These are phyloP conservation scores for Uromys caudimaculatus DNA, from an alignment of 2,797 vertebrate genomes.

Conservation along the genomic window DNA sequence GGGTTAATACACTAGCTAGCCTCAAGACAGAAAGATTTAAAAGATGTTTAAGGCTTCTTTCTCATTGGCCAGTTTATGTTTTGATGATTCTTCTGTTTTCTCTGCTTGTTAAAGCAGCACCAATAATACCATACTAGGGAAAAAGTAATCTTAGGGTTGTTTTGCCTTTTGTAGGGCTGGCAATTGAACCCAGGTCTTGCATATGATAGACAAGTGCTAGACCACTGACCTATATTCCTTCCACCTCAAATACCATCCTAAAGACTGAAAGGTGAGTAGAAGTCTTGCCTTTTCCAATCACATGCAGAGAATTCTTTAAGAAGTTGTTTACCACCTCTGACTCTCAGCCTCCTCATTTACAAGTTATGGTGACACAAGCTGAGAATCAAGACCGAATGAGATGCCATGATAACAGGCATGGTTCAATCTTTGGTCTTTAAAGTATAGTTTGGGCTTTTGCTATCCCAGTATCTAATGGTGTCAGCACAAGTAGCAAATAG, in stretches of 20 bases:
- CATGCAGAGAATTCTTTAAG: not conserved
- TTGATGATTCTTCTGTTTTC: not conserved
- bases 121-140: not conserved
- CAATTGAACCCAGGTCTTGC: not conserved
- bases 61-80: not conserved
- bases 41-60: not conserved
- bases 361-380: not conserved
- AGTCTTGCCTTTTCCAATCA: not conserved
- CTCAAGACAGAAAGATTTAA: not conserved
- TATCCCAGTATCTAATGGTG: not conserved
- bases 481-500: not conserved
- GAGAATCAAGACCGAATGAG: not conserved
- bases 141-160: not conserved
- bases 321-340: not conserved
- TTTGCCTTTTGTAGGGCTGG: not conserved
- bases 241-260: not conserved
- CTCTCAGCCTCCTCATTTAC: not conserved
- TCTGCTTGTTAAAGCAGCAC: not conserved
- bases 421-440: not conserved
- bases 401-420: not conserved
- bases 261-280: not conserved
- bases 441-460: conserved; percentile 3
- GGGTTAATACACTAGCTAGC: not conserved
- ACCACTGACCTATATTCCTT: not conserved
- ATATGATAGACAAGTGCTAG: not conserved